Evolutionary conservation across 2,888 invertebrate genomes (phyloP), one percentile per base, ranked within the genome.

Genomic region (Trachelus stipa): DNA sequence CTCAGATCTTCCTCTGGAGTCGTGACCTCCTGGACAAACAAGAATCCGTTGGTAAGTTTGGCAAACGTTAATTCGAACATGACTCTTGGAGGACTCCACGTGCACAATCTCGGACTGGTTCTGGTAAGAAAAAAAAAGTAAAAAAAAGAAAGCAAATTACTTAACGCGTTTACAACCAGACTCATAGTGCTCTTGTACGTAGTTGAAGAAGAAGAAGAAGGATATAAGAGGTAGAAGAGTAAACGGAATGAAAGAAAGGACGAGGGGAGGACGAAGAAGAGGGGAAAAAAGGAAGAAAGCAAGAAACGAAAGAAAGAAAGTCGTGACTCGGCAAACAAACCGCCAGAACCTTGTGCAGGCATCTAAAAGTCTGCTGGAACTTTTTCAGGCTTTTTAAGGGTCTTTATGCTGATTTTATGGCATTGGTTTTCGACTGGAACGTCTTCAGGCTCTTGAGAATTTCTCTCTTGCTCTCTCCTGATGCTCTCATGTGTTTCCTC

Each of bases 121-220:
- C 69, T 80, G 73, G 76, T 71, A 80, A 80, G 81, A 73, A 78
- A 77, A 82, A 80, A 80, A 83, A 84, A 83, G 79, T 82, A 15
- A 40, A 30, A 71, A 30, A 71, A 15, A 34, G 73, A 68, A 35
- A 73, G 85, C 82, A 85, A 85, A 86, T 85, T 85, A 85, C 85
- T 85, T 85, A 84, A 82, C 84, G 84, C 81, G 80, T 80, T 81
- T 79, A 76, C 34, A 31, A 33, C 71, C 30, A 33, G 23, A 40
- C 76, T 40, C 78, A 75, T 74, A 71, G 34, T 33, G 34, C 23
- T 71, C 31, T 71, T 71, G 31, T 71, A 71, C 12, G 76, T 11
- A 69, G 69, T 11, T 12, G 69, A 34, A 34, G 34, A 23, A 56
- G 12, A 30, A 34, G 34, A 76, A 69, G 23, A 34, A 11, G 34